These are phyloP conservation scores for Hypocryptadius cinnamomeus DNA, from an alignment of 2,113 vertebrate species.

Conservation along the genomic window DNA sequence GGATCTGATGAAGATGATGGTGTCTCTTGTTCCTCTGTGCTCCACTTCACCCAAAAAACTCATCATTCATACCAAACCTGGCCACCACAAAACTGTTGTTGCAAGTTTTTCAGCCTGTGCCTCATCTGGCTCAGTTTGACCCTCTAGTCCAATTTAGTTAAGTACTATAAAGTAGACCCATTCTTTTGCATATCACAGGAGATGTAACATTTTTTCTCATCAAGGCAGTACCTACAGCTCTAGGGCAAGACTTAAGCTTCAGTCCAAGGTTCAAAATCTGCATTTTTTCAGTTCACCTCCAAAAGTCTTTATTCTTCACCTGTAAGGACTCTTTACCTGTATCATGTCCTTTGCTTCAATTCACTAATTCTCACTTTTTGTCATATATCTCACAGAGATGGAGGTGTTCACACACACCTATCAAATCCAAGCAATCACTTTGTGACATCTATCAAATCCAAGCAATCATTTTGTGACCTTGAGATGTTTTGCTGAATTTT, in stretches of 20 bases:
- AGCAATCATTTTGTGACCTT: neutral
- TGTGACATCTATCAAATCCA: neutral
- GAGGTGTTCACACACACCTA: neutral
- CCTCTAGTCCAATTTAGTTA: neutral
- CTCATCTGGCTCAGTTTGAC: neutral
- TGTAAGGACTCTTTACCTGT: neutral
- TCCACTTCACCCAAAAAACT: neutral
- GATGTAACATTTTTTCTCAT: neutral
- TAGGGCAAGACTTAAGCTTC: neutral
- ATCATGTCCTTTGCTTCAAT: neutral
- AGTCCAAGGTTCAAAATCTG: neutral
- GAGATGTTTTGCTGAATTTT: neutral
- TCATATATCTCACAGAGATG: neutral
- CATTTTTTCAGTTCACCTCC: neutral
- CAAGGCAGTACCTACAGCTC: neutral
- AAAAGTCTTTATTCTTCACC: neutral
- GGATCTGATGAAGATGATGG: neutral
- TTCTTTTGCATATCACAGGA: neutral
- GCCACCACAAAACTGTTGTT: neutral
- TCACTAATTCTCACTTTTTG: neutral
- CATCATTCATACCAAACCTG: neutral
- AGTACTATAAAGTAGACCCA: neutral
- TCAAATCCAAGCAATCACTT: neutral
- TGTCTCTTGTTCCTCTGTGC: neutral
- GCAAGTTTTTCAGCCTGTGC: neutral